Percentiles rank a stretch among this genome's conserved stretches.
phyloP scores from a whole-genome alignment of 2,113 vertebrate genomes.

The Megaceryle torquata region DNA sequence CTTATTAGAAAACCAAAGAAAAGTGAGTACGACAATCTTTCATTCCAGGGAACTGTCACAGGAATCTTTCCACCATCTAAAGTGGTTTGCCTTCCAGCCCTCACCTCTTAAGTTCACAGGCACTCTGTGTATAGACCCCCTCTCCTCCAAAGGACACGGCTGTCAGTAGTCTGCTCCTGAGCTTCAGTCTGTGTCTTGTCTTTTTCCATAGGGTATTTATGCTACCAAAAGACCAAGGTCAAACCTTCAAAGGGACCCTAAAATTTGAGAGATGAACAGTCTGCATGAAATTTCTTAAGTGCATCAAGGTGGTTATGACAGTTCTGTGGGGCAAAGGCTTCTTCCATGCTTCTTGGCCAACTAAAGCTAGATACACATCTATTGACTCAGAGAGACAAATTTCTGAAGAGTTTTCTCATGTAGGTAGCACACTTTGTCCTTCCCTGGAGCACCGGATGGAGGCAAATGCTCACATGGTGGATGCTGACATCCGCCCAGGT shows the following conservation, averaged over 20 bases:
- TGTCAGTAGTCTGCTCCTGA: not conserved
- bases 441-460: not conserved
- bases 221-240: not conserved
- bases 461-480: not conserved
- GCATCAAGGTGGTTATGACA: not conserved
- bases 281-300: not conserved
- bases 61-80: not conserved
- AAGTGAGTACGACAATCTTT: not conserved
- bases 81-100: not conserved
- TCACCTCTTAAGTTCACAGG: not conserved
- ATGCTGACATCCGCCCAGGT: not conserved
- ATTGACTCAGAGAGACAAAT: not conserved
- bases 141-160: not conserved
- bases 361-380: not conserved
- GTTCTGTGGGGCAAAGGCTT: not conserved
- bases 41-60: not conserved
- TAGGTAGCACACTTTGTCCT: not conserved
- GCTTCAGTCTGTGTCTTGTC: not conserved
- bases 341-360: not conserved
- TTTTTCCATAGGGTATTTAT: not conserved
- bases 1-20: not conserved
- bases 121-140: fast-evolving
- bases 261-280: not conserved
- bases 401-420: not conserved
- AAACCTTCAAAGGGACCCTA: not conserved